Conservation (phyloP, 2,888 invertebrate species). For the Heteropelma amictum region DNA sequence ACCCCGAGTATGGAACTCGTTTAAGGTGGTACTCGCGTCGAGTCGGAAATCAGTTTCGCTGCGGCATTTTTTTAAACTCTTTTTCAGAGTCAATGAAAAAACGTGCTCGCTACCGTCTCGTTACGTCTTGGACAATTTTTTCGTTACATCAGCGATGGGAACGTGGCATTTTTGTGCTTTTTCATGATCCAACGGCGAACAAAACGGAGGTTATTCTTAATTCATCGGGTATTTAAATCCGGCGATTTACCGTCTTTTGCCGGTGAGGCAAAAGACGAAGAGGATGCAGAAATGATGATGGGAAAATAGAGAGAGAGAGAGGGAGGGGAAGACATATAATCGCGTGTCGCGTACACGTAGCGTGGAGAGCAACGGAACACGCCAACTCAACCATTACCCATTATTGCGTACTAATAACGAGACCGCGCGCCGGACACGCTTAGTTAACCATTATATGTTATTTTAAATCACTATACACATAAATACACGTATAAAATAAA, state of each 20-base stretch:
- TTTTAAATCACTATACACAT: slow-evolving; percentile 46
- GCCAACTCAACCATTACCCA: slow-evolving; percentile 69
- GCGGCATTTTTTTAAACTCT: too few species aligned
- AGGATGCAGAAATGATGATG: neutral
- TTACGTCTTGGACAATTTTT: too few species aligned
- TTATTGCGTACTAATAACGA: slow-evolving; percentile 70
- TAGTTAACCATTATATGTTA: slow-evolving; percentile 67
- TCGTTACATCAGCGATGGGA: too few species aligned
- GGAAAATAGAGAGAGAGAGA: slow-evolving; percentile 2
- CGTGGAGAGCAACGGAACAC: slow-evolving; percentile 59
- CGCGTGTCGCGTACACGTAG: slow-evolving; percentile 46
- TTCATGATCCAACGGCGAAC: too few species aligned
- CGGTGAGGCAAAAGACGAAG: neutral
- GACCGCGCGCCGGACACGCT: slow-evolving; percentile 68
- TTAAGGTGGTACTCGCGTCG: too few species aligned
- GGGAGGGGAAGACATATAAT: slow-evolving; percentile 26
- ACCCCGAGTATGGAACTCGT: too few species aligned
- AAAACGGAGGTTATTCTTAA: too few species aligned
- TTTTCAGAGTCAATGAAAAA: too few species aligned
- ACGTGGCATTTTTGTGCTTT: too few species aligned
- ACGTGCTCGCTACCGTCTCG: too few species aligned
- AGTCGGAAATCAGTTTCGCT: too few species aligned
- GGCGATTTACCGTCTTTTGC: neutral
- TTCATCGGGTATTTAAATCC: neutral
- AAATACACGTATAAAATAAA: neutral